Conservation (phyloP, 2,797 vertebrate species). For the Pyrocephalus nanus region DNA sequence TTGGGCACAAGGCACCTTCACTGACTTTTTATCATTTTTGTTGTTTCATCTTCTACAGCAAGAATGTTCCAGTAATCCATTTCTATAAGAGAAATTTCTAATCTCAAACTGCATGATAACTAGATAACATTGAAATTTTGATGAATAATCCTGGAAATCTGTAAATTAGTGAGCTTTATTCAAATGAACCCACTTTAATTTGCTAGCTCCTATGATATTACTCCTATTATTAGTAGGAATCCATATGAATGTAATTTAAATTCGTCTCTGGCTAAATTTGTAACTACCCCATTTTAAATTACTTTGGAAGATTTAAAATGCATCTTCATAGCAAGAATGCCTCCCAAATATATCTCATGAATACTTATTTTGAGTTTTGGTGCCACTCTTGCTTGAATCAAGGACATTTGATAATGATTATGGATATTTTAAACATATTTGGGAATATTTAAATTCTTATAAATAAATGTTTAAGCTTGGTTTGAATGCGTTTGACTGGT, state of each 20-base stretch:
- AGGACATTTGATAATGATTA: background rate
- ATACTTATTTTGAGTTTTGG: background rate
- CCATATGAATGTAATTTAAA: background rate
- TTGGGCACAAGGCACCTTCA: background rate
- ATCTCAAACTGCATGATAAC: background rate
- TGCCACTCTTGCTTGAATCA: background rate
- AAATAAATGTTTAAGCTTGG: background rate
- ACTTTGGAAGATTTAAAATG: slow-evolving; percentile 8
- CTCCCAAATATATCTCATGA: slow-evolving; percentile 3
- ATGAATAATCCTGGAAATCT: background rate
- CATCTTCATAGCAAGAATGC: background rate
- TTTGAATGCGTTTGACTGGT: background rate
- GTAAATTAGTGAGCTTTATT: background rate
- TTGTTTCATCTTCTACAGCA: background rate
- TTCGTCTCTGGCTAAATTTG: background rate
- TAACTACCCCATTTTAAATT: background rate
- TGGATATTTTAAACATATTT: background rate
- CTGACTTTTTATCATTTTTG: background rate
- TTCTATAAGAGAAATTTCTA: background rate
- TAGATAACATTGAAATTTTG: background rate
- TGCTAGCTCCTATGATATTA: background rate
- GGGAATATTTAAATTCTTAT: background rate
- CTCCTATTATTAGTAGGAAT: background rate
- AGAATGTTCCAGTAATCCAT: background rate
- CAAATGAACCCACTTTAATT: background rate